Conservation (phyloP, 1,140 invertebrate species). For the Drosophila pallidifrons region DNA sequence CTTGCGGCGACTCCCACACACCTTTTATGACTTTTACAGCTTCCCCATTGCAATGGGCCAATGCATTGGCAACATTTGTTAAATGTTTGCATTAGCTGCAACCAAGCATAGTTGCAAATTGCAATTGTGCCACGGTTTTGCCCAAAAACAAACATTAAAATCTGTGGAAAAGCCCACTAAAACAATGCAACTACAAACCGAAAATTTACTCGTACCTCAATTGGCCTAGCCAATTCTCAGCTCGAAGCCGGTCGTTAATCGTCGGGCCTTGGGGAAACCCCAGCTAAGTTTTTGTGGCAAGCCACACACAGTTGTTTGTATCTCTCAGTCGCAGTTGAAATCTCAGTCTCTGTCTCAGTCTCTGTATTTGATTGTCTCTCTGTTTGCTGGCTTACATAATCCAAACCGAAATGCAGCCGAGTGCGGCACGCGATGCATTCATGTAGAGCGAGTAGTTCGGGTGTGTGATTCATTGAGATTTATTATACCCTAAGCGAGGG, state of each 20-base stretch:
- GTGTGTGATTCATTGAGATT: slow-evolving; percentile 38
- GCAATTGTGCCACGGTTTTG: slow-evolving; percentile 65
- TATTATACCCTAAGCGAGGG: slow-evolving; percentile 1
- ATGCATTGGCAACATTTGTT: slow-evolving; percentile 11
- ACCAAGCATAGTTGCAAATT: neutral
- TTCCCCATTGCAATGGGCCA: too few relatives aligned
- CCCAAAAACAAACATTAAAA: slow-evolving; percentile 39
- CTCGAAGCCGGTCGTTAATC: slow-evolving; percentile 37
- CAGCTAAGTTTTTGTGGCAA: slow-evolving; percentile 47
- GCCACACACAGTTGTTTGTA: slow-evolving; percentile 15
- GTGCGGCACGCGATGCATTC: slow-evolving; percentile 55
- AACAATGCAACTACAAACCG: slow-evolving; percentile 32
- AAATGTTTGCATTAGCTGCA: slow-evolving; percentile 22
- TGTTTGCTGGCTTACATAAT: slow-evolving; percentile 65
- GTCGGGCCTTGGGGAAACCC: slow-evolving; percentile 77
- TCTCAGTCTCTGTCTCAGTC: slow-evolving; percentile 18
- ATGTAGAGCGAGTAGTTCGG: slow-evolving; percentile 33
- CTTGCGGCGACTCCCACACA: slow-evolving; percentile 39
- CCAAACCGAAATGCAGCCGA: slow-evolving; percentile 51
- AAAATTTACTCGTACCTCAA: slow-evolving; percentile 17
- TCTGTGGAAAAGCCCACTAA: slow-evolving; percentile 55
- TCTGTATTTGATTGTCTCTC: slow-evolving; percentile 20
- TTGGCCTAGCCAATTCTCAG: slow-evolving; percentile 67
- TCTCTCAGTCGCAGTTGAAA: neutral
- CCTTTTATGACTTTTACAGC: neutral